A percentile compares a stretch with the other conserved stretches of the same genome.
Evolutionary conservation across 2,888 invertebrate species (phyloP).

Genomic region (Rotaria sp.): DNA sequence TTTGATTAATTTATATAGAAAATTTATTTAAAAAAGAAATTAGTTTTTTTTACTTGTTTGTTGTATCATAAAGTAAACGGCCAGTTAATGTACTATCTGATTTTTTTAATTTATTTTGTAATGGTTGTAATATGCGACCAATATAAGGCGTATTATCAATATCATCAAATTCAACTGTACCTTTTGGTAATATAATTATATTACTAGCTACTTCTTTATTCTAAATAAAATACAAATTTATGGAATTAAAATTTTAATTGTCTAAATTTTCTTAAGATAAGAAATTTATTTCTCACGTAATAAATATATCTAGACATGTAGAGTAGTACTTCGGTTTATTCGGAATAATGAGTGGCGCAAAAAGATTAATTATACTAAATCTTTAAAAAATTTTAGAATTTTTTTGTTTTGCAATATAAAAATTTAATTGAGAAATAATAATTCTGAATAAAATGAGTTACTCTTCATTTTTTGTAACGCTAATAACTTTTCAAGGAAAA

Average conservation of each 20-base stretch:
- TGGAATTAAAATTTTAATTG: too few species aligned
- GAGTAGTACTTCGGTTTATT: too few species aligned
- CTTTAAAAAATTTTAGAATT: too few species aligned
- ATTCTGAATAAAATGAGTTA: too few species aligned
- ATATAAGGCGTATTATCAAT: slow-evolving; percentile 58
- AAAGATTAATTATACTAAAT: not conserved
- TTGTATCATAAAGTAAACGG: slow-evolving; percentile 28
- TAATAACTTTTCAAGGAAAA: too few species aligned
- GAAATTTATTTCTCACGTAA: not conserved
- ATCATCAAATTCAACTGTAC: slow-evolving; percentile 92
- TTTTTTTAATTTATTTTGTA: slow-evolving; percentile 43
- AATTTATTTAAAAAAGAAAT: not conserved
- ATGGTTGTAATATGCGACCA: slow-evolving; percentile 48
- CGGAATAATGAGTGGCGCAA: not conserved
- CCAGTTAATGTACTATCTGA: slow-evolving; percentile 46
- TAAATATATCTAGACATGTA: too few species aligned
- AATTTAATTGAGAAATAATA: too few species aligned
- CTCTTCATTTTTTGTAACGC: too few species aligned
- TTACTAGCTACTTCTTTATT: slow-evolving; percentile 92
- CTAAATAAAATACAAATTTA: slow-evolving; percentile 57
- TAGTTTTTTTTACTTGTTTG: not conserved
- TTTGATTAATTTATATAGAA: not conserved
- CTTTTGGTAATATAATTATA: slow-evolving; percentile 78
- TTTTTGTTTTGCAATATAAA: too few species aligned
- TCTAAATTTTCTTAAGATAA: not conserved